These are phyloP conservation scores for Sebastiscus tertius DNA, from an alignment of 2,797 vertebrate genomes.

Conservation along the genomic window DNA sequence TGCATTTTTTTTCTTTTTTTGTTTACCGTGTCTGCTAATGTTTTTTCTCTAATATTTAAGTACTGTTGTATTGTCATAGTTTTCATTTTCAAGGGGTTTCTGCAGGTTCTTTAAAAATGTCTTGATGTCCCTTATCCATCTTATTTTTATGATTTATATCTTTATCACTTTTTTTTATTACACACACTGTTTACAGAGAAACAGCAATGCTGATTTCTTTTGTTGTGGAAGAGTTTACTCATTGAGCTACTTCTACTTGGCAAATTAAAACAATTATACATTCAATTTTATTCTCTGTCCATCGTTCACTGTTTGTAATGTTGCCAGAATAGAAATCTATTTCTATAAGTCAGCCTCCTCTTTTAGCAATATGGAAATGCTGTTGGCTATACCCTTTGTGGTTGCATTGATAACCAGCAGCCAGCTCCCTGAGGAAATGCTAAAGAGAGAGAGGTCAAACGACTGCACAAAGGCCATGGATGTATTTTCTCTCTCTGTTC, in stretches of 20 bases:
- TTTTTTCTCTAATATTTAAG: background rate
- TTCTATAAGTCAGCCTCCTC: background rate
- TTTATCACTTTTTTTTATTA: background rate
- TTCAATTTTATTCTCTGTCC: background rate
- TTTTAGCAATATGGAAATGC: constrained; percentile 1
- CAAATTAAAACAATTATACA: background rate
- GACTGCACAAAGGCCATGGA: constrained; percentile 25
- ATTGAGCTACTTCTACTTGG: background rate
- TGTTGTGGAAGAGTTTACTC: background rate
- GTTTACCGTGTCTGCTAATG: background rate
- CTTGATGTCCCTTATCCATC: background rate
- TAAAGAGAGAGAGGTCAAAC: constrained; percentile 32
- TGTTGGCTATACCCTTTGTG: background rate
- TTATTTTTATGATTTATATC: background rate
- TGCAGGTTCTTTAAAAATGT: background rate
- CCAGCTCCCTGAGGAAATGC: constrained; percentile 20
- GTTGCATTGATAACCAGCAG: constrained; percentile 36
- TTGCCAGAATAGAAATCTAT: background rate
- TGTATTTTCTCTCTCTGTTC: constrained; percentile 30
- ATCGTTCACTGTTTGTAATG: background rate
- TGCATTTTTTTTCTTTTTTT: background rate
- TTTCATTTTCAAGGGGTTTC: background rate
- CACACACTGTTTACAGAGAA: background rate
- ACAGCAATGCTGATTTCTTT: background rate
- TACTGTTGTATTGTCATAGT: background rate